Base-by-base conservation (phyloP, 2,797 vertebrate species). In the Craterocephalus amniculus region DNA sequence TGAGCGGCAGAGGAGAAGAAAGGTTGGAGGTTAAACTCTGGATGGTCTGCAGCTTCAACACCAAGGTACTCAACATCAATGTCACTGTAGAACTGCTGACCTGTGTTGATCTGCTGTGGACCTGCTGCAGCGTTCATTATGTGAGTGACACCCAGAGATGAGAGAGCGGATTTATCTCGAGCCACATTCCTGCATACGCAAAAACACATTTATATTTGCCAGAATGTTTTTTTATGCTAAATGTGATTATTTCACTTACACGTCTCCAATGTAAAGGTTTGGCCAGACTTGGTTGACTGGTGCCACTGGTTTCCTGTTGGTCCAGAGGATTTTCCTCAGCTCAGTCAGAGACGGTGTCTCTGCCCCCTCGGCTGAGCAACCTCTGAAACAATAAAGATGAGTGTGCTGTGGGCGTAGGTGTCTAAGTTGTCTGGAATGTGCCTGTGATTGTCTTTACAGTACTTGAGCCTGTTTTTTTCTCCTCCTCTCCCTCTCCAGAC, bases 211-310 rank as follows among this genome's bases (percentile, higher is more conserved):
- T 20, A 77, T 56, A 34, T 77, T 48, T 93, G 90, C 62, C 16
- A n/a, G 16, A 11, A 22, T 54, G n/a, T 62, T 67, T 20, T 8
- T 45, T 45, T 12, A 4, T 27, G 6, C 29, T 29, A n/a, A 6
- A 29, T 62, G 9, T 7, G 32, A 31, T 55, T 71, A 67, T 32
- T 70, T 13, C 11, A 80, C 87, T 84, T 59, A 87, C 87, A 58
- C 80, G n/a, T 89, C 84, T 78, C 87, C 83, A 3, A 96, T 84
- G 72, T 94, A 95, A 61, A 97, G 94, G 55, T 95, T 94, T 49
- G 95, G 95, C 96, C 95, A 97, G 73, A 97, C 95, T 93, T 96
- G 93, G 31, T 95, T 92, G 82, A 96, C 63, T 0, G 95, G 92
- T 14, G 79, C 90, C 0, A 58, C 85, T 74, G 91, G 74, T 0